Evolutionary conservation across 2,888 invertebrate genomes (phyloP), one percentile per base, ranked within the genome.

Genomic region (Bibio marci): DNA sequence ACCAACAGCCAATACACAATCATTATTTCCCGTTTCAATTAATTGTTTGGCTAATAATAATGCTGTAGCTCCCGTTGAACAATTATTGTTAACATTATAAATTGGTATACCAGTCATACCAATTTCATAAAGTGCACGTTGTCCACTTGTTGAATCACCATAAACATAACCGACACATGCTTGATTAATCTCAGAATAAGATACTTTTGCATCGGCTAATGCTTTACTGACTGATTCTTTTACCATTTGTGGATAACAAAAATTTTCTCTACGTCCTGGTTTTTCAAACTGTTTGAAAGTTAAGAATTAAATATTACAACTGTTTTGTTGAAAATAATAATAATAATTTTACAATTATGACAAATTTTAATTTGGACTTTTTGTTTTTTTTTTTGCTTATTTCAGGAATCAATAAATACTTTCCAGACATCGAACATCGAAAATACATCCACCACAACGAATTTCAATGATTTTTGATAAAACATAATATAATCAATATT

Each of bases 71-170:
- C 94, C 94, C 3, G 91, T 91, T 0, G 92, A 80, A 57, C 94
- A 94, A 55, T 91, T 95, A 58, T 98, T 98, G 65, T 98, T 97
- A 12, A 97, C 95, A 63, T 98, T 98, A 64, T 83, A 88, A 47
- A 98, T 80, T 4, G 97, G 97, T 46, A 97, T 92, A 31, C 95
- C 95, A 26, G 85, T 92, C 76, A 95, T 78, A 41, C 95, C 95
- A 31, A 95, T 69, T 57, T 87, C 82, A 59, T 97, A 97, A 7
- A 97, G 61, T 1, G 91, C 91, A 46, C 95, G 71, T 64, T 98
- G 98, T 0, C 97, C 98, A 60, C 81, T 77, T 3, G 92, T 88
- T 2, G 95, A 92, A 60, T 97, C 95, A 0, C 73, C 94, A 56
- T 85, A 91, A 26, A 92, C 92, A 62, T 88, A 95, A 27, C 92